These are phyloP conservation scores for Salvelinus fontinalis DNA, from an alignment of 2,113 vertebrate genomes.

Conservation along the genomic window DNA sequence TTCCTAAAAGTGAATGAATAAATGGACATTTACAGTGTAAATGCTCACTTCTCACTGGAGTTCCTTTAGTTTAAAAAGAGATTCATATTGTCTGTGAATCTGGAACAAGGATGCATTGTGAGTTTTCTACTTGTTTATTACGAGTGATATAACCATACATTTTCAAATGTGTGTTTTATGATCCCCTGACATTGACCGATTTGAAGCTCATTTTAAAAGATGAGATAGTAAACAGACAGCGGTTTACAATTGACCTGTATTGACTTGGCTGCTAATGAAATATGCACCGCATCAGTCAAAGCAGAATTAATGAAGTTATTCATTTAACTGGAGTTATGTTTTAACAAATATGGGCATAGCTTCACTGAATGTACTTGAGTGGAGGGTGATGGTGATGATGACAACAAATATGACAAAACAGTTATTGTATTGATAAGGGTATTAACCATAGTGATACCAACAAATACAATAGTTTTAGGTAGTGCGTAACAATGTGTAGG, in stretches of 20 bases:
- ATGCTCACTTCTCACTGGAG: too few relatives aligned
- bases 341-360: neutral
- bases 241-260: slow-evolving; percentile 26
- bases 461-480: too few relatives aligned
- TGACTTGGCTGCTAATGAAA: slow-evolving; percentile 38
- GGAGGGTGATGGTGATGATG: neutral
- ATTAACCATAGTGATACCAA: neutral
- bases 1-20: neutral
- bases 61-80: too few relatives aligned
- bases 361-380: neutral
- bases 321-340: slow-evolving; percentile 9
- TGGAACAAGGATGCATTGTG: neutral
- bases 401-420: neutral
- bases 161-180: neutral
- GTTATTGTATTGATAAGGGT: neutral
- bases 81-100: neutral
- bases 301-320: too few relatives aligned
- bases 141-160: neutral
- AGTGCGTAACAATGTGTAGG: too few relatives aligned
- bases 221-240: slow-evolving; percentile 10
- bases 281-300: slow-evolving; percentile 35
- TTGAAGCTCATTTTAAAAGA: neutral
- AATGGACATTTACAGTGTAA: neutral
- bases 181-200: neutral
- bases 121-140: too few relatives aligned